Conservation (phyloP, 2,797 vertebrate genomes). For the Eulemur albifrons region DNA sequence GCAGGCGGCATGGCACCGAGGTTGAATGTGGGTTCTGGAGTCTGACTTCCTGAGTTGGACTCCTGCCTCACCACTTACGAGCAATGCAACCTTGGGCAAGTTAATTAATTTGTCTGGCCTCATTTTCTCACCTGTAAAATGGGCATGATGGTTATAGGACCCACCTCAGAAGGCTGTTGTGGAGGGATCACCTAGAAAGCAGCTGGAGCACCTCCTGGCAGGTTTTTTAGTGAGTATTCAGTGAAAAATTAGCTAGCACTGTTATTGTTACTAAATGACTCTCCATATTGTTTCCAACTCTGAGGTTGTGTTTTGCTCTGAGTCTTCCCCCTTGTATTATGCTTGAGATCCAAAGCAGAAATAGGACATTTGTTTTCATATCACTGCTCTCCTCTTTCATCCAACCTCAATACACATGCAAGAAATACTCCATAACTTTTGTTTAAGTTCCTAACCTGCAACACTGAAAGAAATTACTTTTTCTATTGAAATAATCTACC, state of each 20-base stretch:
- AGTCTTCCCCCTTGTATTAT: constrained; percentile 3
- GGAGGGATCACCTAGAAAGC: background rate
- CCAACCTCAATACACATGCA: background rate
- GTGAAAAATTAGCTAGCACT: background rate
- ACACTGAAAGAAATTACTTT: background rate
- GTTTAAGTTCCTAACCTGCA: background rate
- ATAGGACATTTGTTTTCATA: background rate
- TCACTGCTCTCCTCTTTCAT: background rate
- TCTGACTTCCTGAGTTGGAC: background rate
- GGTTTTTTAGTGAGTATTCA: background rate
- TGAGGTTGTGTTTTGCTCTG: background rate
- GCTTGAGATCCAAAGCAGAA: background rate
- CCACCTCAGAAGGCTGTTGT: background rate
- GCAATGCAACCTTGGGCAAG: background rate
- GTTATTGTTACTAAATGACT: background rate
- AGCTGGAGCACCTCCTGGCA: background rate
- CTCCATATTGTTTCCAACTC: background rate
- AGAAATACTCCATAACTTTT: background rate
- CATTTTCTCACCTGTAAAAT: constrained; percentile 9
- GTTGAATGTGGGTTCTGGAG: background rate
- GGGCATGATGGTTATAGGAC: background rate
- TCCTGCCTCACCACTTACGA: background rate
- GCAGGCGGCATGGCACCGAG: background rate
- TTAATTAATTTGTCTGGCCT: constrained; percentile 3
- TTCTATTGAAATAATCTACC: constrained; percentile 5